These are phyloP conservation scores for Spheniscus humboldti DNA, from an alignment of 2,797 vertebrate species.

Conservation along the genomic window DNA sequence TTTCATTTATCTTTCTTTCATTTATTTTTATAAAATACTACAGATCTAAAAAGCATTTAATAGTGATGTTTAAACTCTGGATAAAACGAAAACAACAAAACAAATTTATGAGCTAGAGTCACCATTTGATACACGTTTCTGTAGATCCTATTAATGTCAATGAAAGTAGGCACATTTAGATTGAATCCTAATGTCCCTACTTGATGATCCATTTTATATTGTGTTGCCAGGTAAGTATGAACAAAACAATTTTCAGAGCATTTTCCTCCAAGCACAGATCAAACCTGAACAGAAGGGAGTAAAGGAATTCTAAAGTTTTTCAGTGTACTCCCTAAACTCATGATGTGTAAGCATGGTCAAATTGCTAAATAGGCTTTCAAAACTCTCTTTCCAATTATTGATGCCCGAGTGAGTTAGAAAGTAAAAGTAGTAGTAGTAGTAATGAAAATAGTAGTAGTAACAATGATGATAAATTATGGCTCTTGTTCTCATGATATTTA, in stretches of 20 bases:
- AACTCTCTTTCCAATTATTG: neutral
- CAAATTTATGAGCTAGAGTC: neutral
- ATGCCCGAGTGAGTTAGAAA: neutral
- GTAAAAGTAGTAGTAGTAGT: neutral
- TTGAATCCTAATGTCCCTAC: neutral
- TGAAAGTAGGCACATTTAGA: neutral
- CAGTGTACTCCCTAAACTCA: neutral
- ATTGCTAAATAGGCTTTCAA: neutral
- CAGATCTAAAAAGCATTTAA: neutral
- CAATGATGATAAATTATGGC: neutral
- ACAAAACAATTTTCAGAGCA: neutral
- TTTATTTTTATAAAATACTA: neutral
- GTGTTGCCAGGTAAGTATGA: neutral
- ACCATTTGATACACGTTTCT: neutral
- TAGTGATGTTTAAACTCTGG: neutral
- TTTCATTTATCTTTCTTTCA: neutral
- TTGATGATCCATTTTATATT: neutral
- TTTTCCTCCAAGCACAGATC: neutral
- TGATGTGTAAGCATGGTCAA: neutral
- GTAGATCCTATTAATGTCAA: neutral
- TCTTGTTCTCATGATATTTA: neutral
- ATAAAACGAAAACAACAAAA: neutral
- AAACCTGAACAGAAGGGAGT: neutral
- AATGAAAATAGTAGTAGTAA: neutral
- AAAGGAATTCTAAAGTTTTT: neutral